Conservation (phyloP, 2,113 vertebrate species). For the Capreolus pygargus region DNA sequence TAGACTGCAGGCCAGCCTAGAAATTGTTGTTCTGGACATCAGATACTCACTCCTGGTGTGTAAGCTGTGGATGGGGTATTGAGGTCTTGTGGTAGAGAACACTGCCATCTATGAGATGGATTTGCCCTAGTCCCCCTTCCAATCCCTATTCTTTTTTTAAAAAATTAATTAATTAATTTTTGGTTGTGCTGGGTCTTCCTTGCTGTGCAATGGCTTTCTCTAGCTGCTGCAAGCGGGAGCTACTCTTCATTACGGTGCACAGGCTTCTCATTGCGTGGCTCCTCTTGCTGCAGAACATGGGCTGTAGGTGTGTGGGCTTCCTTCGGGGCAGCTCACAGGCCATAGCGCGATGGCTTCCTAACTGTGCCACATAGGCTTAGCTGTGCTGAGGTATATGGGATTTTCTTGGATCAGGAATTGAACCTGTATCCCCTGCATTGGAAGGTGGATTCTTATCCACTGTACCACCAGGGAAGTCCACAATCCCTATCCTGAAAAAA, state of each 20-base stretch:
- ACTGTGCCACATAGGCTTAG: background rate
- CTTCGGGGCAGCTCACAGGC: background rate
- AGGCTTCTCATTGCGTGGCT: background rate
- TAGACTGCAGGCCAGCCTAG: background rate
- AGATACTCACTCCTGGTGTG: background rate
- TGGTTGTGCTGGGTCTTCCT: background rate
- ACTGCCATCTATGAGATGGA: background rate
- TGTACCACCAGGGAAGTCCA: background rate
- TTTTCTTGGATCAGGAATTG: background rate
- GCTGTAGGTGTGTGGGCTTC: background rate
- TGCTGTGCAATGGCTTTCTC: background rate
- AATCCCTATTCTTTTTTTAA: background rate
- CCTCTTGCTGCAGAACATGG: background rate
- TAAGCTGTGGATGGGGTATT: background rate
- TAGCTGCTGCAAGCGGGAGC: background rate
- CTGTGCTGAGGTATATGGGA: background rate
- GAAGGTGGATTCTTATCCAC: background rate
- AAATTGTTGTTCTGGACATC: background rate
- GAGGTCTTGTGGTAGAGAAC: background rate
- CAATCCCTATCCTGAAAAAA: background rate
- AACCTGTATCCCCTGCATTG: background rate
- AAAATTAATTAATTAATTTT: background rate
- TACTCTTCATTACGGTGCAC: background rate
- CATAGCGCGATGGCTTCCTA: background rate
- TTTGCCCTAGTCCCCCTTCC: background rate